Evolutionary conservation across 2,797 vertebrate genomes (phyloP).

Genomic region (Sciurus vulgaris): DNA sequence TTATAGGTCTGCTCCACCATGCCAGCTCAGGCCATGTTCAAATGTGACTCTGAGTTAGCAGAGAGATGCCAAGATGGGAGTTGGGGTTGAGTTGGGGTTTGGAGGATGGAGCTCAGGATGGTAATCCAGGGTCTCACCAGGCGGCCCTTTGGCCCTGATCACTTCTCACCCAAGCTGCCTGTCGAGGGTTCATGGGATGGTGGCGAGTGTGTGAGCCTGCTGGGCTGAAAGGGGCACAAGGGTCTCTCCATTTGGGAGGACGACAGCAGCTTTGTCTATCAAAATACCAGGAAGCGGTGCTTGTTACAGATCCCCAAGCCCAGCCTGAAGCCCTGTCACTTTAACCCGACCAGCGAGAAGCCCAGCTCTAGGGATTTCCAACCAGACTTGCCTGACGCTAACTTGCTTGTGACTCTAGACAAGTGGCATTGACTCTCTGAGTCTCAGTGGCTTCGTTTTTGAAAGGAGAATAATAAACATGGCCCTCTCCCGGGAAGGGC

Average conservation of each 20-base stretch:
- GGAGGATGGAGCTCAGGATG: neutral
- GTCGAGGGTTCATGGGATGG: neutral
- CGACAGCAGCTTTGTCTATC: neutral
- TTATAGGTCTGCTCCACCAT: no score
- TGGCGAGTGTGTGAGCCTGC: neutral
- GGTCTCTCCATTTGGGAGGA: neutral
- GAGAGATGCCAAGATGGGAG: neutral
- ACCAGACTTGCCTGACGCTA: neutral
- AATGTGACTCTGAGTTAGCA: neutral
- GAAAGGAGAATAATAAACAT: neutral
- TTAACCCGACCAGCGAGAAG: neutral
- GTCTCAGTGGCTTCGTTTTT: neutral
- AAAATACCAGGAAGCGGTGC: neutral
- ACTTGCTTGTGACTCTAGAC: neutral
- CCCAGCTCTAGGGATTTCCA: neutral
- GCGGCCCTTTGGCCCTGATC: neutral
- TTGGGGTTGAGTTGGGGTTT: neutral
- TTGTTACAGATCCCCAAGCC: neutral
- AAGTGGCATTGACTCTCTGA: neutral
- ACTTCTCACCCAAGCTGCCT: neutral
- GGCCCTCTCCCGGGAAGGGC: rapidly evolving
- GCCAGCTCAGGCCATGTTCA: neutral
- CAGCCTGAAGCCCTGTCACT: neutral
- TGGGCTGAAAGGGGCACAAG: neutral
- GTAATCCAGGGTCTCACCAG: neutral